These are phyloP conservation scores for Spermophilus dauricus DNA, from an alignment of 2,113 vertebrate genomes.

Conservation along the genomic window DNA sequence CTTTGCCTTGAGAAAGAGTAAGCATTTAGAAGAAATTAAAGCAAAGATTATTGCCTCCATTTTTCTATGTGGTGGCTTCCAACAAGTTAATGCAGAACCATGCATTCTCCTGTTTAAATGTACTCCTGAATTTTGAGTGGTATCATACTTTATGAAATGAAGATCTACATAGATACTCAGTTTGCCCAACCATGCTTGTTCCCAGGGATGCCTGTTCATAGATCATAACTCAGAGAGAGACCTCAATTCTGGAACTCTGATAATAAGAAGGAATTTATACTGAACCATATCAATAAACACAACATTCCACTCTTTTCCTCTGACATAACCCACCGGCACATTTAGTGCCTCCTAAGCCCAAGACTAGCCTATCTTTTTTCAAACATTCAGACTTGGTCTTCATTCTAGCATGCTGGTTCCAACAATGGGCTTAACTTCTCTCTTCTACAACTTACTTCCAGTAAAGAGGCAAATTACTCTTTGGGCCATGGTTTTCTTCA, in stretches of 20 bases:
- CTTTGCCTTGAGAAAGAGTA: constrained; percentile 53
- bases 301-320: background rate
- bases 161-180: background rate
- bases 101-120: background rate
- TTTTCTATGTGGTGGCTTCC: constrained; percentile 14
- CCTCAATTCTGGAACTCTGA: background rate
- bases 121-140: background rate
- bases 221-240: background rate
- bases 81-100: background rate
- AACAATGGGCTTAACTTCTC: background rate
- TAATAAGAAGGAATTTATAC: background rate
- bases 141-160: constrained; percentile 7
- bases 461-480: background rate
- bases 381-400: background rate
- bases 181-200: background rate
- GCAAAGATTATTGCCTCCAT: constrained; percentile 17
- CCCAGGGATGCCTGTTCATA: background rate
- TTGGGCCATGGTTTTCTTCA: background rate
- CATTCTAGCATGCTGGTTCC: background rate
- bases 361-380: background rate
- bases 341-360: background rate
- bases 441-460: background rate
- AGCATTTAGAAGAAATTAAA: constrained; percentile 64
- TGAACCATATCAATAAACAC: background rate
- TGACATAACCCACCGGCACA: background rate